Conservation (phyloP, 2,113 vertebrate species). For the Larimichthys polyactis region DNA sequence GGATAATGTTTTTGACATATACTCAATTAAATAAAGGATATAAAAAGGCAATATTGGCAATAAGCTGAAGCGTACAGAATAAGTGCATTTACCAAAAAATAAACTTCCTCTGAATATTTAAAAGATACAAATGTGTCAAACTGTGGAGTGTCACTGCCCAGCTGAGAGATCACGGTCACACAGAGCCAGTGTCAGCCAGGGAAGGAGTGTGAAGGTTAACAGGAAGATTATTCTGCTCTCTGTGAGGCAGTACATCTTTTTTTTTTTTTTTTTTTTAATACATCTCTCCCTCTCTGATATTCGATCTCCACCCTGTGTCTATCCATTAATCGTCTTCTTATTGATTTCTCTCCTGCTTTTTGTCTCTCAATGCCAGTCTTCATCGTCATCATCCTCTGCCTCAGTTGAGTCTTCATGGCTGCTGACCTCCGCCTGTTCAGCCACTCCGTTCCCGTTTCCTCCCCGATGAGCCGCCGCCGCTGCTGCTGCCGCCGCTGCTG, state of each 20-base stretch:
- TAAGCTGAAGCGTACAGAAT: slow-evolving; percentile 59
- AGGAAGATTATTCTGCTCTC: slow-evolving; percentile 58
- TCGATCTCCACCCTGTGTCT: slow-evolving; percentile 16
- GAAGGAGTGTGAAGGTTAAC: slow-evolving; percentile 46
- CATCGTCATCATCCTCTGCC: slow-evolving; percentile 83
- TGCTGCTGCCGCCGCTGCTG: rapidly evolving
- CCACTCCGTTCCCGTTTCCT: slow-evolving; percentile 68
- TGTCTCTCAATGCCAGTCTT: slow-evolving; percentile 82
- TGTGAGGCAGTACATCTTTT: not conserved
- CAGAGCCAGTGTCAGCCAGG: slow-evolving; percentile 17
- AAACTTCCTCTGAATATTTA: slow-evolving; percentile 63
- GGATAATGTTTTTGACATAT: slow-evolving; percentile 58
- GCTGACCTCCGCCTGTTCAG: slow-evolving; percentile 66
- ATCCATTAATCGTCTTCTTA: slow-evolving; percentile 15
- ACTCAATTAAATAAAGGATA: slow-evolving; percentile 79
- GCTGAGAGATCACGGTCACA: slow-evolving; percentile 5
- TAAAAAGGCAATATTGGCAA: slow-evolving; percentile 71
- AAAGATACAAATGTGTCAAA: slow-evolving; percentile 59
- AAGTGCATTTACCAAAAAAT: slow-evolving; percentile 73
- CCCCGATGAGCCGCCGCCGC: not conserved
- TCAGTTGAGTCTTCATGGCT: slow-evolving; percentile 83
- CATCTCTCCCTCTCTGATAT: slow-evolving; percentile 22
- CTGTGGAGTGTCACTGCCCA: slow-evolving; percentile 56
- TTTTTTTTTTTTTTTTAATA: not conserved
- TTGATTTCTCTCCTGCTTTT: not conserved